phyloP scores from a whole-genome alignment of 2,113 vertebrate species.

The Nycticorax nycticorax region DNA sequence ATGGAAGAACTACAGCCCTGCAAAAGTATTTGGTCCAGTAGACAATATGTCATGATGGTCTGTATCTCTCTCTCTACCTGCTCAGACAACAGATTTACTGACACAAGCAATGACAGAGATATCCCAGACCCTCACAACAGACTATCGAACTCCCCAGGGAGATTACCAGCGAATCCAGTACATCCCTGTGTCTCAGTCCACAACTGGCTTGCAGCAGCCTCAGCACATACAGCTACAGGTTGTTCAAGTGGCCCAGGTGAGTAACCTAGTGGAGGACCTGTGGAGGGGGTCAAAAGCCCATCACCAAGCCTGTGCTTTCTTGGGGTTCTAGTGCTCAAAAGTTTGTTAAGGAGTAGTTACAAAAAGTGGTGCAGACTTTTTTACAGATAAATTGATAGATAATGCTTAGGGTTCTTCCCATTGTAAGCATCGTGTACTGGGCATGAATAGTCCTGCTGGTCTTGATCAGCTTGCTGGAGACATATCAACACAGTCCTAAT shows the following conservation, averaged over 20 bases:
- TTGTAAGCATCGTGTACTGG: neutral
- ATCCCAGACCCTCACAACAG: conserved; percentile 93
- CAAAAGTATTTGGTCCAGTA: neutral
- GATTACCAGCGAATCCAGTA: conserved; percentile 98
- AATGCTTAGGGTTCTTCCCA: neutral
- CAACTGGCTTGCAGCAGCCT: conserved; percentile 83
- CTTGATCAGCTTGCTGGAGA: neutral
- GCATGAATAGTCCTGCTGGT: neutral
- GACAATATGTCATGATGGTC: neutral
- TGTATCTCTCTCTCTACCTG: neutral
- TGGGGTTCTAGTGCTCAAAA: neutral
- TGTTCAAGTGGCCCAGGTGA: conserved; percentile 93
- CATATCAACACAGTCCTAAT: neutral
- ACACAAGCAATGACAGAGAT: conserved; percentile 98
- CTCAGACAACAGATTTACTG: conserved; percentile 92
- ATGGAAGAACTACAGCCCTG: neutral
- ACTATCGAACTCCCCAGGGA: conserved; percentile 91
- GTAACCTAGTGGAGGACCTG: neutral
- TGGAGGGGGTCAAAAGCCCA: too few species aligned
- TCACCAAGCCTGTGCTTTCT: neutral
- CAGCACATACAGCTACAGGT: conserved; percentile 98
- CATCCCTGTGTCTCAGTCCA: conserved; percentile 90
- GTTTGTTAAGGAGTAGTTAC: neutral
- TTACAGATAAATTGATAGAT: neutral
- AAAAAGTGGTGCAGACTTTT: neutral